Conservation (phyloP, 2,113 vertebrate species). For the Crocuta crocuta region DNA sequence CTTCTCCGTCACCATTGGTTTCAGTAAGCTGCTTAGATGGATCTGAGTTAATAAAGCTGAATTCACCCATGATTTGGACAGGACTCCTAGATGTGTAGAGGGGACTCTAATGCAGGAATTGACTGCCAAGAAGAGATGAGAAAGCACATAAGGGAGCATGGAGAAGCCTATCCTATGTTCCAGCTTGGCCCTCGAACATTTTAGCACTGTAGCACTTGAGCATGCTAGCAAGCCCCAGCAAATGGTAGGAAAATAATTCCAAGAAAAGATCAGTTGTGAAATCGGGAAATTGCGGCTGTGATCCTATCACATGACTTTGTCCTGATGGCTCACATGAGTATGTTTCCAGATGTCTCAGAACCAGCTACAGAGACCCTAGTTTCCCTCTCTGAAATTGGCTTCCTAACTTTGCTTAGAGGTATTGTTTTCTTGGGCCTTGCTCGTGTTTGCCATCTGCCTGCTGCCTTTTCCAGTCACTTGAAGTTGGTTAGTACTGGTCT, state of each 20-base stretch:
- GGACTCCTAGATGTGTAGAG: accelerated
- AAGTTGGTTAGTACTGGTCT: background rate
- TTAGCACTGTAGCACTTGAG: background rate
- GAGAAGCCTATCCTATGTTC: accelerated
- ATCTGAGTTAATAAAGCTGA: background rate
- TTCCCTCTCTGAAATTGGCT: background rate
- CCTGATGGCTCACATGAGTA: background rate
- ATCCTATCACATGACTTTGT: background rate
- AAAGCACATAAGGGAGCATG: too few species aligned
- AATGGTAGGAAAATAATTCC: background rate
- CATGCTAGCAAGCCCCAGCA: background rate
- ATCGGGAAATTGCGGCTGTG: background rate
- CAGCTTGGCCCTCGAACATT: background rate
- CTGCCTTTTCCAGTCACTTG: background rate
- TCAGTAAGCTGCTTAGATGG: background rate
- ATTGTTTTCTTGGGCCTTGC: background rate
- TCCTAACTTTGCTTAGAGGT: too few species aligned
- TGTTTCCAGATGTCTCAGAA: background rate
- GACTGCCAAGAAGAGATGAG: accelerated
- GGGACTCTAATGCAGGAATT: background rate
- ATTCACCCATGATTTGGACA: background rate
- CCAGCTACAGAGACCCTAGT: accelerated
- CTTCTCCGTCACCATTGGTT: background rate
- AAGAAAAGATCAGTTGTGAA: background rate
- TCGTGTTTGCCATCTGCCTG: accelerated